phyloP scores from a whole-genome alignment of 2,797 vertebrate species.

The Acanthornis magna region DNA sequence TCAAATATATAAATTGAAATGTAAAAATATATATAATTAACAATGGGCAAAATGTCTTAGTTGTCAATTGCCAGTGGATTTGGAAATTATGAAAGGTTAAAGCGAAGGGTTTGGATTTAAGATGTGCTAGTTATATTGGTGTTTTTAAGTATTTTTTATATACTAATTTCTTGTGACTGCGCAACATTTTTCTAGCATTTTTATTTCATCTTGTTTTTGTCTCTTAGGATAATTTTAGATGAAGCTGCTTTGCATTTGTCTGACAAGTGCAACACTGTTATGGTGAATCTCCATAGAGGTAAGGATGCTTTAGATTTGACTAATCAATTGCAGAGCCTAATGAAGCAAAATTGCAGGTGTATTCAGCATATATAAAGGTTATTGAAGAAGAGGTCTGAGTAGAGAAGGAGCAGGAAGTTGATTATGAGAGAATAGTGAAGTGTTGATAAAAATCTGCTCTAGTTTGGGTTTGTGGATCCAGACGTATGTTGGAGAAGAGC shows the following conservation, averaged over 20 bases:
- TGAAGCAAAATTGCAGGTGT: background rate
- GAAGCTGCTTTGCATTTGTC: constrained; percentile 94
- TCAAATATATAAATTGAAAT: background rate
- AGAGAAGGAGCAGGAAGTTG: background rate
- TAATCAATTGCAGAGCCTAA: background rate
- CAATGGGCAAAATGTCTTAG: fast-evolving
- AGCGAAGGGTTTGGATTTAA: background rate
- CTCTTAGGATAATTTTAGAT: constrained; percentile 91
- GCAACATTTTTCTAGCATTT: background rate
- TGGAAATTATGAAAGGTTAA: background rate
- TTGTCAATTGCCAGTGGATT: background rate
- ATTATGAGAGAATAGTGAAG: background rate
- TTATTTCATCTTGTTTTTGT: background rate
- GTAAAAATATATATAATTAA: background rate
- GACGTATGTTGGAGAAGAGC: background rate
- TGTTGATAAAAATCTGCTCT: background rate
- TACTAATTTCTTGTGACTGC: background rate
- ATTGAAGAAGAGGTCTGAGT: background rate
- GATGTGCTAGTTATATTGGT: background rate
- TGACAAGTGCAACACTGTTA: constrained; percentile 88
- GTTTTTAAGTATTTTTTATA: background rate
- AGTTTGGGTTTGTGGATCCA: background rate
- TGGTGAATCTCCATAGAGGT: constrained; percentile 90
- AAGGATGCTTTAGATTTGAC: constrained; percentile 9
- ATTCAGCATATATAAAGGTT: background rate